Conservation (phyloP, 2,113 vertebrate genomes). For the Sterna hirundo region DNA sequence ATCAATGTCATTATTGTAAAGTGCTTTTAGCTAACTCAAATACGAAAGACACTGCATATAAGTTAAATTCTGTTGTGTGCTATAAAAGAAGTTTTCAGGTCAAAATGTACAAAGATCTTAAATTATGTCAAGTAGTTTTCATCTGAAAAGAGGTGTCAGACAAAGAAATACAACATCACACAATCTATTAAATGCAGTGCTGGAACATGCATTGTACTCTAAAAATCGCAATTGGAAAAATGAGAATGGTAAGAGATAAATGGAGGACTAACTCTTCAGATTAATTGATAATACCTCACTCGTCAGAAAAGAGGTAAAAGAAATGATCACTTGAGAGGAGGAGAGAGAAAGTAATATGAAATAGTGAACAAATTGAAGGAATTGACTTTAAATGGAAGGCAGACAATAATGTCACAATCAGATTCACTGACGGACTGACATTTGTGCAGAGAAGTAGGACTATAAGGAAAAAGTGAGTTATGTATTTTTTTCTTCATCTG, state of each 20-base stretch:
- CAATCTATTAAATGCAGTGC: neutral
- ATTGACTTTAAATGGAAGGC: slow-evolving; percentile 28
- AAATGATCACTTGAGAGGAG: slow-evolving; percentile 1
- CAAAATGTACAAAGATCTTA: neutral
- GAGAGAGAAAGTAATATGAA: neutral
- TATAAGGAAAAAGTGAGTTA: neutral
- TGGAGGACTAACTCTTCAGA: slow-evolving; percentile 9
- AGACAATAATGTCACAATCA: neutral
- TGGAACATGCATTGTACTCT: neutral
- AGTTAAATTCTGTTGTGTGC: neutral
- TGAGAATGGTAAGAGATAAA: neutral
- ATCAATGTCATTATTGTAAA: neutral
- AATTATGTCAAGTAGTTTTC: neutral
- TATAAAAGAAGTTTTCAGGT: neutral
- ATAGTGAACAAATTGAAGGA: slow-evolving; percentile 20
- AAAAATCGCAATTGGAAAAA: neutral
- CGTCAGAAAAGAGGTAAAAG: neutral
- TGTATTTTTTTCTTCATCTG: neutral
- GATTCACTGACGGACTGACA: neutral
- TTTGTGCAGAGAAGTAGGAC: neutral
- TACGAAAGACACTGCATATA: neutral
- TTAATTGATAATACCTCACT: slow-evolving; percentile 40
- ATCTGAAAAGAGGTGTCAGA: neutral
- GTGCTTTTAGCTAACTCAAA: neutral
- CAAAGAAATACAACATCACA: neutral